phyloP scores from a whole-genome alignment of 2,113 vertebrate species.

The Orycteropus afer region DNA sequence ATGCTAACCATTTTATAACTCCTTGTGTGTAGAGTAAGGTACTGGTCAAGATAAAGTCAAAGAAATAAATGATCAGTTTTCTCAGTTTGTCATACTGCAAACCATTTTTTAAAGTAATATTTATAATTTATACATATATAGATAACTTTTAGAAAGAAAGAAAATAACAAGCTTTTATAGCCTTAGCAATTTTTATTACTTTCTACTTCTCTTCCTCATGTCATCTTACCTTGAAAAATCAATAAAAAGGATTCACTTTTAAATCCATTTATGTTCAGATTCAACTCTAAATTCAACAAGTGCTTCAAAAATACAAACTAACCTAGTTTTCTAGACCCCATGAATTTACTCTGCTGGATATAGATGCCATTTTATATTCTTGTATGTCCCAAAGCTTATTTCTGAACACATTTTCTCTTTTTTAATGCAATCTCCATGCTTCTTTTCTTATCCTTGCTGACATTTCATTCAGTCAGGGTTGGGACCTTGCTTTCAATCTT shows the following conservation, averaged over 20 bases:
- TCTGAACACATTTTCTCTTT: constrained; percentile 79
- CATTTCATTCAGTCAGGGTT: constrained; percentile 83
- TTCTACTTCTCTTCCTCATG: constrained; percentile 68
- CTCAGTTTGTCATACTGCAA: constrained; percentile 60
- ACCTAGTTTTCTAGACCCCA: constrained; percentile 77
- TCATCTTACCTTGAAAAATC: constrained; percentile 78
- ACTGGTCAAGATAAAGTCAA: constrained; percentile 44
- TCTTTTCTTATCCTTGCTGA: constrained; percentile 82
- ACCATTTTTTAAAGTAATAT: constrained; percentile 71
- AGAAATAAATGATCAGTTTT: constrained; percentile 69
- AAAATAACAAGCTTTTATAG: constrained; percentile 68
- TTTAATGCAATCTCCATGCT: constrained; percentile 82
- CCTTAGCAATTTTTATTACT: constrained; percentile 73
- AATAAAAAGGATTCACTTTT: constrained; percentile 80
- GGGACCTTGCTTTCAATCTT: constrained; percentile 75
- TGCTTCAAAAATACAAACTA: constrained; percentile 83
- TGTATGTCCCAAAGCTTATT: constrained; percentile 79
- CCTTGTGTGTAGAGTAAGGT: constrained; percentile 8
- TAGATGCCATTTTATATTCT: constrained; percentile 80
- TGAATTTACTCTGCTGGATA: constrained; percentile 80
- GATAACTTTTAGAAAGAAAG: constrained; percentile 67
- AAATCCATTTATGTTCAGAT: constrained; percentile 81
- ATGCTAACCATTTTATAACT: constrained; percentile 30
- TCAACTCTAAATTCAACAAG: constrained; percentile 81
- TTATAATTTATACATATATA: constrained; percentile 67